Base-by-base conservation (phyloP, 2,113 vertebrate species). In the Synodontis membranacea region DNA sequence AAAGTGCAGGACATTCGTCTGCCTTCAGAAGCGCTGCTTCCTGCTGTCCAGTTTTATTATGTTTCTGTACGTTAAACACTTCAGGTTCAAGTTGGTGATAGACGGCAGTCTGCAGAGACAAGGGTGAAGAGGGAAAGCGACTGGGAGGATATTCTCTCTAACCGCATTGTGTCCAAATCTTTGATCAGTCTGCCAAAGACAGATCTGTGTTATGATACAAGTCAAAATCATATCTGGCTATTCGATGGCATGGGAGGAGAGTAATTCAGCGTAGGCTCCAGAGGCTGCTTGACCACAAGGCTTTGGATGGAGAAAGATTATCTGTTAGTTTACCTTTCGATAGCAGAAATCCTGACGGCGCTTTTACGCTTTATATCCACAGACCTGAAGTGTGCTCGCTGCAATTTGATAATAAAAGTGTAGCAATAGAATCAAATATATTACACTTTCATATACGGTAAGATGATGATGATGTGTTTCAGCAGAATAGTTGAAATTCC, bases 131-230 rank as follows among this genome's bases (percentile, higher is more conserved):
- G 56, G 46, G 44, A n/a, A 80, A 15, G 64, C 86, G 86, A 86
- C 70, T 60, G 82, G 87, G 66, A 84, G 82, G 60, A 60, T 68
- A 86, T 88, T 83, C 82, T 64, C 80, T 78, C 86, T 84, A 87
- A 87, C 76, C 87, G 50, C 58, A 64, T 39, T 81, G 80, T 75
- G 68, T 84, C 82, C 62, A 58, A 52, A 85, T 39, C 82, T 86
- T 88, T 84, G 83, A 87, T 83, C 80, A 82, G 54, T 80, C 86
- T 89, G 84, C 88, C 84, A 83, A 72, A 78, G 70, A 80, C 46
- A 88, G 80, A 82, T 58, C 50, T 86, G 48, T 84, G 23, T 60
- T 86, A 70, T 79, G 74, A 88, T 64, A 86, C 44, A 64, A 39
- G 6, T 64, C 83, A 83, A 64, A 78, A 86, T 62, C 85, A 84